Percentiles rank a stretch among this genome's conserved stretches.
Conservation (phyloP, 2,888 invertebrate genomes). For the Oligia fasciuncula region DNA sequence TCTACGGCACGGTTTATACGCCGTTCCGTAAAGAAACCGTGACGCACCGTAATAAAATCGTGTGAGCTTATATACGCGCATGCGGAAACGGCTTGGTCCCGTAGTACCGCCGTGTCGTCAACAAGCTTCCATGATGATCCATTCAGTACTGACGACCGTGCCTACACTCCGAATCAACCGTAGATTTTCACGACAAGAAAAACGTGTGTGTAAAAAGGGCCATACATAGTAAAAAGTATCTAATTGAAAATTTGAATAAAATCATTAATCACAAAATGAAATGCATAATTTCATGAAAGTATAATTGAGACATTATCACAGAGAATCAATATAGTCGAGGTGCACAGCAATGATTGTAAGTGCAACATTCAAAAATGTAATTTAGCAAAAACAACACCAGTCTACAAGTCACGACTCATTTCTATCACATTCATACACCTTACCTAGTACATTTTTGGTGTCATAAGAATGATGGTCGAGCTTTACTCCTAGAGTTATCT, state of each 20-base stretch:
- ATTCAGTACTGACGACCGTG: too few species aligned
- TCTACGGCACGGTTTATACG: neutral
- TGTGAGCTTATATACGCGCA: neutral
- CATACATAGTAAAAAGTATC: slow-evolving; percentile 25
- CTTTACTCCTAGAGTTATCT: slow-evolving; percentile 65
- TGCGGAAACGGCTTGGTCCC: neutral
- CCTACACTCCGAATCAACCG: too few species aligned
- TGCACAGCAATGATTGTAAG: slow-evolving; percentile 74
- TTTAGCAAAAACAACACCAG: slow-evolving; percentile 69
- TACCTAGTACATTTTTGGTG: slow-evolving; percentile 82
- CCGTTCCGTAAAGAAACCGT: neutral
- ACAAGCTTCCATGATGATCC: too few species aligned
- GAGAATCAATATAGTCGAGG: slow-evolving; percentile 77
- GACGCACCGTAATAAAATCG: neutral
- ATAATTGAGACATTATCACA: slow-evolving; percentile 79
- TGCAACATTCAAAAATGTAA: slow-evolving; percentile 73
- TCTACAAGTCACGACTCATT: slow-evolving; percentile 65
- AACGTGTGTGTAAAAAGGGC: neutral
- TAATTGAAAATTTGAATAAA: slow-evolving; percentile 46
- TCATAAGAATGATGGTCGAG: slow-evolving; percentile 73
- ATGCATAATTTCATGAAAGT: slow-evolving; percentile 69
- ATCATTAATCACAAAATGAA: slow-evolving; percentile 68
- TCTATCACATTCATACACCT: slow-evolving; percentile 79
- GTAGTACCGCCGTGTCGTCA: too few species aligned
- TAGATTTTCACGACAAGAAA: neutral